A percentile compares a stretch with the other conserved stretches of the same genome.
These are phyloP conservation scores for Oncorhynchus masou DNA, from an alignment of 2,113 vertebrate species.

Conservation along the genomic window DNA sequence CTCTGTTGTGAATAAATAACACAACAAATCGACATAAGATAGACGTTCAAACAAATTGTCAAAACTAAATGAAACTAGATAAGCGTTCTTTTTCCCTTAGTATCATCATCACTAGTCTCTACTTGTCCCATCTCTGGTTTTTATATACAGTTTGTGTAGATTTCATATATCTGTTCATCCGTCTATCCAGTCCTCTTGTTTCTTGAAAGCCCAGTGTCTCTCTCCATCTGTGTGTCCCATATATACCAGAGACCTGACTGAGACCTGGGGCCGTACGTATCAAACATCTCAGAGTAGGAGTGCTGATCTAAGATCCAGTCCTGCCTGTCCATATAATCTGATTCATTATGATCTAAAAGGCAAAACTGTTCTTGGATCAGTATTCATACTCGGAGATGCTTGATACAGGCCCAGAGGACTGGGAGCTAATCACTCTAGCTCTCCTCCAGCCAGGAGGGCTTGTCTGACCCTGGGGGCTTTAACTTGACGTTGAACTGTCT, in stretches of 20 bases:
- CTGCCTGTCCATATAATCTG: no score
- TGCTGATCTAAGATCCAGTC: no score
- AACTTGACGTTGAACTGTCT: conserved; percentile 96
- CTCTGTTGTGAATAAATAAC: background rate
- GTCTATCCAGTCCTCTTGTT: conserved; percentile 20
- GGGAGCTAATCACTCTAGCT: conserved; percentile 71
- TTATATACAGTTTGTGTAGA: background rate
- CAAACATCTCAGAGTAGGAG: no score
- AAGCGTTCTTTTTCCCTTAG: conserved; percentile 12
- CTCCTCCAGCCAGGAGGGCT: conserved; percentile 98
- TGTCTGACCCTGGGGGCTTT: conserved; percentile 86
- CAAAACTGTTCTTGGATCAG: no score
- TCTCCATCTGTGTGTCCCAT: conserved; percentile 14
- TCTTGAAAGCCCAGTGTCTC: conserved; percentile 15
- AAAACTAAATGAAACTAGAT: conserved; percentile 11
- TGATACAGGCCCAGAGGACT: conserved; percentile 21
- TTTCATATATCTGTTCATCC: conserved; percentile 16
- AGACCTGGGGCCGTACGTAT: no score
- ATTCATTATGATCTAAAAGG: no score
- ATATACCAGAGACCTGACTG: conserved; percentile 12
- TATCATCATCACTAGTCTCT: conserved; percentile 28
- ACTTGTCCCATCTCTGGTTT: conserved; percentile 56
- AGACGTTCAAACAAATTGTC: conserved; percentile 17
- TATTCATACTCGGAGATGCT: no score
- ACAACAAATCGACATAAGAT: background rate